Percentiles rank a stretch among this genome's conserved stretches.
Evolutionary conservation across 1,140 invertebrate genomes (phyloP).

Genomic region (Cepaea nemoralis): DNA sequence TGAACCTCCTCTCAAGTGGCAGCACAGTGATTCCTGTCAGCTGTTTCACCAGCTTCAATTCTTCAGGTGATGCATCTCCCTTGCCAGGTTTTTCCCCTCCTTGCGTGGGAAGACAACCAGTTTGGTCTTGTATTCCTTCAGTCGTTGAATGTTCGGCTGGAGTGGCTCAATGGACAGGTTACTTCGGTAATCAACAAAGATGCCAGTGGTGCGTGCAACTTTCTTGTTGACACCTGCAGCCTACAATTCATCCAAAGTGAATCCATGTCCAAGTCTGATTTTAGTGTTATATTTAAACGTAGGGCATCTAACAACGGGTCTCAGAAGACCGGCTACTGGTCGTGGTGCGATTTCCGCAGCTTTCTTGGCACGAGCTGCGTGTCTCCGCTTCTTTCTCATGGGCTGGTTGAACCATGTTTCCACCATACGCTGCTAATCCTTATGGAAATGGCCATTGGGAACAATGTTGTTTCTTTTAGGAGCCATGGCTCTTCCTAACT

Average conservation of each 20-base stretch:
- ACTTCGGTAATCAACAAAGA: constrained; percentile 92
- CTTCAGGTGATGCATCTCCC: constrained; percentile 93
- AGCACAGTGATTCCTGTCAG: constrained; percentile 82
- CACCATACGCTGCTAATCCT: constrained; percentile 91
- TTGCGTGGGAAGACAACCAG: constrained; percentile 93
- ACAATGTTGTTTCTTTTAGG: background rate
- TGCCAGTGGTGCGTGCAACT: constrained; percentile 91
- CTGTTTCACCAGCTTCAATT: constrained; percentile 93
- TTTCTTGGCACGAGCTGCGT: constrained; percentile 89
- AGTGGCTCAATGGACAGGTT: constrained; percentile 96
- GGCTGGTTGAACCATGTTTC: constrained; percentile 99
- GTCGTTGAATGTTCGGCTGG: constrained; percentile 92
- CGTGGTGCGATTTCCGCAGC: constrained; percentile 91
- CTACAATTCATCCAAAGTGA: constrained; percentile 93
- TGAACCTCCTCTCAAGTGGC: constrained; percentile 78
- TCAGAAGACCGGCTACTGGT: constrained; percentile 86
- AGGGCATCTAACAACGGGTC: constrained; percentile 94
- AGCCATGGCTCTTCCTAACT: background rate
- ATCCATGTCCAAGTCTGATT: constrained; percentile 93
- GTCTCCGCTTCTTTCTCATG: constrained; percentile 90
- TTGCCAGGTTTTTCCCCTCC: constrained; percentile 90
- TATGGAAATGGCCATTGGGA: constrained; percentile 83
- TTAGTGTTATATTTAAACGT: constrained; percentile 86
- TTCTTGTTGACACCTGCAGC: constrained; percentile 83
- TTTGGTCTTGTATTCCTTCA: constrained; percentile 96